phyloP scores from a whole-genome alignment of 2,797 vertebrate genomes.

The Trachurus trachurus region DNA sequence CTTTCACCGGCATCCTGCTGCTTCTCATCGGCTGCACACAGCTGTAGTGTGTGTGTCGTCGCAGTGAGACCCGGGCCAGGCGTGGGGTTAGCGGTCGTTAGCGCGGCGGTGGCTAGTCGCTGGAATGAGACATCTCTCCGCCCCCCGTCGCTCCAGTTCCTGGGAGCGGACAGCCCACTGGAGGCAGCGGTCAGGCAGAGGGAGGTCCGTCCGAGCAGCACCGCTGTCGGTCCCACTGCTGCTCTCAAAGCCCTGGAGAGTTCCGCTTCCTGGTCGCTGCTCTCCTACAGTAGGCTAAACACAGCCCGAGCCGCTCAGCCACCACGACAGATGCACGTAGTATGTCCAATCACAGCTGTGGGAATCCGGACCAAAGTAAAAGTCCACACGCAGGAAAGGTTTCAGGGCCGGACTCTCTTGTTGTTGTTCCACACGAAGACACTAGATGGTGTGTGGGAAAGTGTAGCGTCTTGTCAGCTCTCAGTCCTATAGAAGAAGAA shows the following conservation, averaged over 20 bases:
- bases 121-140: conserved; percentile 49
- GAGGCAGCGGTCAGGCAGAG: conserved; percentile 28
- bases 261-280: conserved; percentile 40
- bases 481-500: no score
- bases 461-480: no score
- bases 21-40: conserved; percentile 19
- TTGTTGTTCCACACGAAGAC: no score
- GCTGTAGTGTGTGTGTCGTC: not conserved
- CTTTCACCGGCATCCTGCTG: conserved; percentile 83
- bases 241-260: not conserved
- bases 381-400: no score
- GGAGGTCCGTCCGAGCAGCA: conserved; percentile 42
- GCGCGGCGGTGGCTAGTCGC: not conserved
- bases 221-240: not conserved
- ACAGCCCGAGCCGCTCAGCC: no score
- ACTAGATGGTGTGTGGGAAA: no score
- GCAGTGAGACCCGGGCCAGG: not conserved
- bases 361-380: no score
- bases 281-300: no score
- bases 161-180: conserved; percentile 38
- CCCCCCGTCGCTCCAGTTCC: conserved; percentile 37
- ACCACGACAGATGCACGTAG: no score
- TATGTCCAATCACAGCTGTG: no score
- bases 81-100: not conserved
- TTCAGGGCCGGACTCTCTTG: no score